Base-by-base conservation (phyloP, 2,797 vertebrate genomes). In the Sandelia bainsii region DNA sequence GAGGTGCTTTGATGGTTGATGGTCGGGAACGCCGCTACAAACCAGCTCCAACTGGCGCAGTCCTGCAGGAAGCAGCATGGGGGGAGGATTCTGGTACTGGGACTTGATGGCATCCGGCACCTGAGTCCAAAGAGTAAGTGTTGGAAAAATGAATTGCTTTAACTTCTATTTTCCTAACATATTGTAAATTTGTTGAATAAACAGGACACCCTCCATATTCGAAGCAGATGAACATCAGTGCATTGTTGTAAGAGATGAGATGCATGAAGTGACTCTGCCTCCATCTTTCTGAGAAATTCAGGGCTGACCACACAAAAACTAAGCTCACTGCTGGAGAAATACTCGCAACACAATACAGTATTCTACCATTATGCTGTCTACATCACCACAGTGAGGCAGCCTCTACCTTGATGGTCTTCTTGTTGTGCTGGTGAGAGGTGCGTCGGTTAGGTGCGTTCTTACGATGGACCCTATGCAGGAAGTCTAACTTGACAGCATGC, bases 31-130 rank as follows among this genome's bases (percentile, higher is more conserved):
- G n/a, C 96, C 96, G 9, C 95, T 96, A 87, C 98, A 98, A 84
- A 98, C 96, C 85, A 99, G 92, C 90, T 99, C 97, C 67, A 97
- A 93, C 8, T 98, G 96, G 73, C 96, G 95, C 88, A 98, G 94
- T 58, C 96, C 95, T 20, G 96, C 95, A 20, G 97, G 95, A 68
- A 95, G 89, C 84, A 97, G 92, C 79, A 96, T 93, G 40, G 94
- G 89, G 44, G 97, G 97, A 53, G 97, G 98, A 79, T 96, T 95
- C 86, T 94, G 94, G 92, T 99, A 99, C 59, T 99, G 98, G 78
- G 96, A 97, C 93, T 99, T 99, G 81, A 99, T 98, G 86, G 97
- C 96, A 90, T 98, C 97, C 22, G 98, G 97, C 90, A 99, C 97
- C 98, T 99, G 89, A 66, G 10, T 59, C 29, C 62, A 85, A 68